A percentile compares a stretch with the other conserved stretches of the same genome.
These are phyloP conservation scores for Sebastes kiyomatsui DNA, from an alignment of 2,797 vertebrate species.

Conservation along the genomic window DNA sequence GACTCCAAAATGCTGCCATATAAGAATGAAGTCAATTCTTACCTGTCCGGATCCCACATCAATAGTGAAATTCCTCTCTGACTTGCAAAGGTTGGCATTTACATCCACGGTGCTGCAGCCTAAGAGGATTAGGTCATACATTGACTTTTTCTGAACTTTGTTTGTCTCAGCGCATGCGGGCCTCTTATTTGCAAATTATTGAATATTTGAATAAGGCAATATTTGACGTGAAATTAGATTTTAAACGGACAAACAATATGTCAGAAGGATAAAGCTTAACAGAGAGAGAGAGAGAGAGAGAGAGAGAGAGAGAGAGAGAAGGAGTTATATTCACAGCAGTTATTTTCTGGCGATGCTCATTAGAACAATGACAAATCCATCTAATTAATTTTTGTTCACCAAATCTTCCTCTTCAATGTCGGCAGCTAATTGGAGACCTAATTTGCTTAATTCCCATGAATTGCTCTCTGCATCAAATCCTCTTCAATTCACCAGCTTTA, in stretches of 20 bases:
- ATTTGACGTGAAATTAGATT: conserved; percentile 74
- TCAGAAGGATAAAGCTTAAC: conserved; percentile 47
- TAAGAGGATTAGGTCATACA: conserved; percentile 78
- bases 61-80: conserved; percentile 78
- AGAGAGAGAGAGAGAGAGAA: background rate
- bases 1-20: conserved; percentile 36
- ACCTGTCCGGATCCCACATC: conserved; percentile 59
- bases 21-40: conserved; percentile 54
- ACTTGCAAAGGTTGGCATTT: conserved; percentile 79
- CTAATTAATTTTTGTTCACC: conserved; percentile 78
- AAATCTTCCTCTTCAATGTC: conserved; percentile 80
- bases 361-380: conserved; percentile 78
- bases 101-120: conserved; percentile 66
- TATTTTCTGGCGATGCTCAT: conserved; percentile 55
- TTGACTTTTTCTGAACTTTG: conserved; percentile 80
- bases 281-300: background rate
- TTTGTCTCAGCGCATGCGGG: conserved; percentile 69
- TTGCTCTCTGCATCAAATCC: conserved; percentile 81
- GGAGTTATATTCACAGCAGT: conserved; percentile 26
- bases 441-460: conserved; percentile 86
- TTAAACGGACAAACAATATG: conserved; percentile 60
- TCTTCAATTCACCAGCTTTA: conserved; percentile 85
- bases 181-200: conserved; percentile 74
- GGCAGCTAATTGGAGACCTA: conserved; percentile 80
- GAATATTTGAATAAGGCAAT: conserved; percentile 75